These are phyloP conservation scores for Trichonephila clavata DNA, from an alignment of 1,140 invertebrate species.

Conservation along the genomic window DNA sequence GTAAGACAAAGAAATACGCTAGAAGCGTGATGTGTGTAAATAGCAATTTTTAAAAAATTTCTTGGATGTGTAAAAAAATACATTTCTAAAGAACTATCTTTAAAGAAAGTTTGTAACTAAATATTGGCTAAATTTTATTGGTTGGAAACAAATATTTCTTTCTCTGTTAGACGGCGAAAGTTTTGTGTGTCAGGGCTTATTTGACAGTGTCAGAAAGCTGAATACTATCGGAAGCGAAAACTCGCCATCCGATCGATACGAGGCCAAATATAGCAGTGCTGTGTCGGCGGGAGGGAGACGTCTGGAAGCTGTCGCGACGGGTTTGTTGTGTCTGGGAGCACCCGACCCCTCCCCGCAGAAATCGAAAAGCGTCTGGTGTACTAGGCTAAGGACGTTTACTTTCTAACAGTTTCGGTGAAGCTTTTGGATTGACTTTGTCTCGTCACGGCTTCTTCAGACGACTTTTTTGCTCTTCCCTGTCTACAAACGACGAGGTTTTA, in stretches of 20 bases:
- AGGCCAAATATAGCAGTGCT: constrained; percentile 51
- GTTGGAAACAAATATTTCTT: too few relatives aligned
- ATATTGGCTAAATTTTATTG: too few relatives aligned
- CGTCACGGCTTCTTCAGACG: constrained; percentile 36
- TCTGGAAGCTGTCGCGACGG: constrained; percentile 71
- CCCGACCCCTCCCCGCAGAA: constrained; percentile 13
- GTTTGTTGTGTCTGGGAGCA: constrained; percentile 64
- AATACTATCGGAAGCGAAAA: not conserved
- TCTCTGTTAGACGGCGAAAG: too few relatives aligned
- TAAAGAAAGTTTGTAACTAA: too few relatives aligned
- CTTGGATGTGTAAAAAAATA: too few relatives aligned
- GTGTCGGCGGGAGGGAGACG: not conserved
- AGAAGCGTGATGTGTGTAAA: too few relatives aligned
- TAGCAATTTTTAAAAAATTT: too few relatives aligned
- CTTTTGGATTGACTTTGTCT: constrained; percentile 31
- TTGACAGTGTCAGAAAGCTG: too few relatives aligned
- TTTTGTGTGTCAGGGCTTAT: too few relatives aligned
- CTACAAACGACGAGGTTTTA: not conserved
- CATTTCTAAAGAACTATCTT: too few relatives aligned
- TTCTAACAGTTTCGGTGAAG: constrained; percentile 26
- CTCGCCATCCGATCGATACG: constrained; percentile 55
- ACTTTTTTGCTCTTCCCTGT: not conserved
- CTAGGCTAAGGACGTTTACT: constrained; percentile 37
- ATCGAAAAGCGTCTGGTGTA: constrained; percentile 40
- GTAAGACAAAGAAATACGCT: too few relatives aligned